Percentiles rank a stretch among this genome's conserved stretches.
Evolutionary conservation across 2,113 vertebrate genomes (phyloP).

Genomic region (Grallaria varia): DNA sequence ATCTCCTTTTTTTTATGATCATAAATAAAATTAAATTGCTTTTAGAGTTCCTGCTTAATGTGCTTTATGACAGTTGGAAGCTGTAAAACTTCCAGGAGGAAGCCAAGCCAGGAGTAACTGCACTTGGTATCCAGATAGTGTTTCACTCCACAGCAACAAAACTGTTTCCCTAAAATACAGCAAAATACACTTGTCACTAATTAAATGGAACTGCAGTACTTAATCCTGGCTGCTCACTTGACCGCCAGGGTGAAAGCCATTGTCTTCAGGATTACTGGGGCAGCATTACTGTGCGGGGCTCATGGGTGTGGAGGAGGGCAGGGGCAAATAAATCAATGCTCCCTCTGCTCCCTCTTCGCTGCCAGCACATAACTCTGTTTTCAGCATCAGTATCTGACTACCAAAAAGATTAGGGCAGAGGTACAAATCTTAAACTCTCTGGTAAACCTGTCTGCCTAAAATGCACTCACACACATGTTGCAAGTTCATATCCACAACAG

Average conservation of each 20-base stretch:
- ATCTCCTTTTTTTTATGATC: neutral
- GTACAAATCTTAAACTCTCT: neutral
- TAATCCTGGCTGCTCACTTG: slow-evolving; percentile 1
- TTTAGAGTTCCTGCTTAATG: neutral
- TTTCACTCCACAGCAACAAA: neutral
- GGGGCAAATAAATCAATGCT: neutral
- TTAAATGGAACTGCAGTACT: neutral
- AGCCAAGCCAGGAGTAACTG: neutral
- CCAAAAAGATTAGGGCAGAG: neutral
- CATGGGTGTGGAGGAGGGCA: neutral
- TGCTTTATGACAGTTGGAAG: neutral
- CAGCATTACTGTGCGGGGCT: neutral
- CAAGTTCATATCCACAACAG: neutral
- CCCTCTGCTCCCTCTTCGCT: neutral
- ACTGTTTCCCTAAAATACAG: neutral
- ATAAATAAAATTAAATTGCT: slow-evolving; percentile 29
- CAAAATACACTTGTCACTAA: neutral
- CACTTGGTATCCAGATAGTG: fast-evolving
- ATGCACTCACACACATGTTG: neutral
- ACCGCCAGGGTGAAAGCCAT: neutral
- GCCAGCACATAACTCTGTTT: fast-evolving
- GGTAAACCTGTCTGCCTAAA: neutral
- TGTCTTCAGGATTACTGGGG: neutral
- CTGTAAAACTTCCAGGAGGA: slow-evolving; percentile 18
- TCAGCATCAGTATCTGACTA: neutral